Base-by-base conservation (phyloP, 2,888 invertebrate species). In the Pegoplata infirma region DNA sequence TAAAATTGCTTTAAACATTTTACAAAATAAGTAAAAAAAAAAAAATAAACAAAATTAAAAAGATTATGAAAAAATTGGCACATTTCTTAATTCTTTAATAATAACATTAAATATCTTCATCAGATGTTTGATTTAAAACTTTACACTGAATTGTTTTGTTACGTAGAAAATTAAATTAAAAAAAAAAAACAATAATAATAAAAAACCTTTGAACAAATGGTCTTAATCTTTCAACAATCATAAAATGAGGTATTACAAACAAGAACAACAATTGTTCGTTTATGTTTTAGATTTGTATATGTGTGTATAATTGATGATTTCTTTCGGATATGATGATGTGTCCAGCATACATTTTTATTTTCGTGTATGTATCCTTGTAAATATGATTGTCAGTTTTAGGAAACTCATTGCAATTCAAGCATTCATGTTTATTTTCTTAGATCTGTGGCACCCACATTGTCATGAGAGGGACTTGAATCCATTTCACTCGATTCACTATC, bases 51-150 rank as follows among this genome's bases (percentile, higher is more conserved):
- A n/a, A n/a, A n/a, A n/a, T n/a, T n/a, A n/a, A n/a, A n/a, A 80
- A 61, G 47, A 19, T 58, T 36, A 63, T 40, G 61, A 64, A 74
- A 44, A 47, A 81, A 81, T 82, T 83, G 83, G 83, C 83, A 83
- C 83, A 82, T 80, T 81, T 80, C 73, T 80, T 75, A 72, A 66
- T 66, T 71, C 61, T 25, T 75, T 79, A 75, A 69, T 49, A 75
- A 61, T 47, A 63, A 61, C 36, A 55, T 66, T 75, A 74, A 66
- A 71, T 69, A 73, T 59, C 44, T 67, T 53, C 47, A 69, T 61
- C 49, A 69, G 66, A 7, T 25, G 23, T 71, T 25, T 47, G 17
- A 53, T 67, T 28, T 55, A 32, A 74, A 49, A 49, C 32, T 49
- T 25, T 16, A 56, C 36, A 55, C 63, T 12, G 5, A 53, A 36